Evolutionary conservation across 2,797 vertebrate genomes (phyloP), one percentile per base, ranked within the genome.

Genomic region (Diglossa cyanea): DNA sequence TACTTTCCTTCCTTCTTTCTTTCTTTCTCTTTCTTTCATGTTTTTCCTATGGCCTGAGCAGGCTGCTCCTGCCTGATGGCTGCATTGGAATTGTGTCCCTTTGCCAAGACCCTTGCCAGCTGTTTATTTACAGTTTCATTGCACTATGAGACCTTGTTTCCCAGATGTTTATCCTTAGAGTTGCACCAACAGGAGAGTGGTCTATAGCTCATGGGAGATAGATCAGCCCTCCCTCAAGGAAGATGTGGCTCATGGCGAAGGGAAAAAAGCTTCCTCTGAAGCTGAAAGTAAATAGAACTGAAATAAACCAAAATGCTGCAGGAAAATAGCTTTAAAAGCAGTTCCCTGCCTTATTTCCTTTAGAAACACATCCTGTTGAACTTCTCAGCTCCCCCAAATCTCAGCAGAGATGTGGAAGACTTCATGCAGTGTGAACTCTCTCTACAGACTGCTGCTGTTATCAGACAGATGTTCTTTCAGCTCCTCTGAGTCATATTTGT

Each of bases 401-500:
- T 71, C 81, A 70, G 45, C 72, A 79, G 91, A 87, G 82, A 71
- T 88, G 82, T 30, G 24, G 90, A 95, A 74, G 76, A 95, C 72
- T 89, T 94, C 82, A 25, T 80, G 89, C 65, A 82, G 75, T 31
- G 48, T 79, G 92, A 81, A 65, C 84, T 94, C 88, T 79, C 63
- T 95, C 83, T 94, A 35, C 31, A 95, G 86, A 79, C 77, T 73
- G 89, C 72, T 96, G 60, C 92, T 93, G 75, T 90, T 90, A 83
- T 24, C 60, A 68, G 70, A 96, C 62, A 68, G 70, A 96, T 96
- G 92, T 94, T 96, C 94, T 86, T 97, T 91, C 88, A 93, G 95
- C 83, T 91, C 76, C 94, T 93, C 97, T 94, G 86, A 96, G 93
- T 98, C 96, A 90, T 97, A 8, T 31, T 57, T 92, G 96, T 98